A percentile compares a stretch with the other conserved stretches of the same genome.
Evolutionary conservation across 2,888 invertebrate species (phyloP).

Genomic region (Pachydiplax longipennis): DNA sequence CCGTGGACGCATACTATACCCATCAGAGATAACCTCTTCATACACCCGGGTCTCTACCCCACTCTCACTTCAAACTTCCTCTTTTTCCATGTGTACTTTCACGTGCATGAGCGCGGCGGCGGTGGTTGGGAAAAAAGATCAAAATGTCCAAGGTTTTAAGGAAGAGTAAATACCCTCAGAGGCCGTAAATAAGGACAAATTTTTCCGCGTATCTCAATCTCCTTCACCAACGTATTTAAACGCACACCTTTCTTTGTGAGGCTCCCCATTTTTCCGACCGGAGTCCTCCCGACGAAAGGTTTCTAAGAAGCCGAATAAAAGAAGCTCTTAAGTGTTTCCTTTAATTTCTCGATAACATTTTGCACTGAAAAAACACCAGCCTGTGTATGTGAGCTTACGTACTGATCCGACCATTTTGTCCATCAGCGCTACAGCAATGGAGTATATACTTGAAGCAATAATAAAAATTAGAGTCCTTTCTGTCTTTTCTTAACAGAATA

Average conservation of each 20-base stretch:
- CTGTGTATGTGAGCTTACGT: too few species aligned
- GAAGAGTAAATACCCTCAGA: slow-evolving; percentile 24
- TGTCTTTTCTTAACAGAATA: too few species aligned
- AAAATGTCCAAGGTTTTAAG: slow-evolving; percentile 24
- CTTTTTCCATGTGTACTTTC: background rate
- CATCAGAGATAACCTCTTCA: slow-evolving; percentile 33
- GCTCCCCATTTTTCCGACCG: background rate
- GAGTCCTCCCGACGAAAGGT: background rate
- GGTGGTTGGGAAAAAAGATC: slow-evolving; percentile 1
- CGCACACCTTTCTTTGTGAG: slow-evolving; percentile 20
- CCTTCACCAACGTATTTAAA: background rate
- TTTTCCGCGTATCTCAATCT: slow-evolving; percentile 26
- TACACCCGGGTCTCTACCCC: slow-evolving; percentile 12
- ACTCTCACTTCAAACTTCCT: background rate
- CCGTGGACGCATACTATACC: background rate
- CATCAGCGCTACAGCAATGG: too few species aligned
- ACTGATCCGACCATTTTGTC: too few species aligned
- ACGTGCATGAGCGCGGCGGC: background rate
- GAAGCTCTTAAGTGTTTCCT: background rate
- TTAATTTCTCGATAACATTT: background rate
- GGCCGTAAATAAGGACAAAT: slow-evolving; percentile 39
- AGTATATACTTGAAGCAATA: too few species aligned
- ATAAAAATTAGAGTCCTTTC: too few species aligned
- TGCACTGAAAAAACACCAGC: too few species aligned
- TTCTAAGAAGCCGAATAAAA: background rate